phyloP scores from a whole-genome alignment of 2,888 invertebrate species.

The Euphydryas editha region DNA sequence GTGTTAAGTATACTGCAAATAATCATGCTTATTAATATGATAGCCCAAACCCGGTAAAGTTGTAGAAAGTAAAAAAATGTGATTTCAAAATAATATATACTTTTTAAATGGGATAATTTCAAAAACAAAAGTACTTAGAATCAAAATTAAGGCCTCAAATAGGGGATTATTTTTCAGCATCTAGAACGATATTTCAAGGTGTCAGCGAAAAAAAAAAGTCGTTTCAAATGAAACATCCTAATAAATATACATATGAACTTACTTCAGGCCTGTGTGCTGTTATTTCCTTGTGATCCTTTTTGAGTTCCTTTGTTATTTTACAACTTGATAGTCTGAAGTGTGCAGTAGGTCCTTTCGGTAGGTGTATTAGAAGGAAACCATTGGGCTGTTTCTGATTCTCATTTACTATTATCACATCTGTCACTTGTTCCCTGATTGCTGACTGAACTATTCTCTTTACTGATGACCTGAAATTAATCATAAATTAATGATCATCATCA shows the following conservation, averaged over 20 bases:
- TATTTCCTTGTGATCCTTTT: slow-evolving; percentile 90
- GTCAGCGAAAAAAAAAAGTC: too few relatives aligned
- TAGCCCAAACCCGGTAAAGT: too few relatives aligned
- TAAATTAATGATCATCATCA: neutral
- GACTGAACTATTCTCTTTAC: slow-evolving; percentile 96
- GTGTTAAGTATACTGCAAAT: too few relatives aligned
- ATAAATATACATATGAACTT: neutral
- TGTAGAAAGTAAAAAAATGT: too few relatives aligned
- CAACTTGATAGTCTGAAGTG: slow-evolving; percentile 97
- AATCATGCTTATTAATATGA: too few relatives aligned
- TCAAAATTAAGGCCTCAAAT: too few relatives aligned
- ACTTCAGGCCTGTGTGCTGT: slow-evolving; percentile 95
- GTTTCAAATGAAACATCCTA: too few relatives aligned
- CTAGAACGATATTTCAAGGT: too few relatives aligned
- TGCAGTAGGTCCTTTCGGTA: slow-evolving; percentile 98
- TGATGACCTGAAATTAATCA: slow-evolving; percentile 85
- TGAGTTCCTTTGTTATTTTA: slow-evolving; percentile 93
- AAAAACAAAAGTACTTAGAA: too few relatives aligned
- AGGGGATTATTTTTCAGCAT: too few relatives aligned
- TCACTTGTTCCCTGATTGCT: slow-evolving; percentile 90
- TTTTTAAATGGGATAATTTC: too few relatives aligned
- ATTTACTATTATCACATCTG: slow-evolving; percentile 96
- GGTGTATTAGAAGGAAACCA: slow-evolving; percentile 95
- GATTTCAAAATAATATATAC: too few relatives aligned
- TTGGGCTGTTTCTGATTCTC: slow-evolving; percentile 97